phyloP scores from a whole-genome alignment of 1,140 invertebrate species.

The Calephelis nemesis region DNA sequence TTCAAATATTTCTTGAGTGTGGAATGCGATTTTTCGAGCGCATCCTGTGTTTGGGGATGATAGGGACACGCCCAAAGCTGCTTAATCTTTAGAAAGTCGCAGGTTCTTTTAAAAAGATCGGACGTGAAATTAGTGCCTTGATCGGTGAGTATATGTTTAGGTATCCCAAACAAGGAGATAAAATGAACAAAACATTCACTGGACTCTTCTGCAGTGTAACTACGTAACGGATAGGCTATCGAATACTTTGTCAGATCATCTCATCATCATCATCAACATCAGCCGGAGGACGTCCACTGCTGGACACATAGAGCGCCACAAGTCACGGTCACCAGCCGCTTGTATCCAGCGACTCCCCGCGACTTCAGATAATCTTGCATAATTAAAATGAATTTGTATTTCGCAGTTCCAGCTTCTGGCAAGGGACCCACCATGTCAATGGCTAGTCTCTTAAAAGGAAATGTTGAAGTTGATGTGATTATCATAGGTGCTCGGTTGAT shows the following conservation, averaged over 20 bases:
- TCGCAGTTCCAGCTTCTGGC: constrained; percentile 21
- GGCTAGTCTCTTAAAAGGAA: constrained; percentile 26
- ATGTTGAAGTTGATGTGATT: constrained; percentile 32
- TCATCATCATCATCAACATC: too few relatives aligned
- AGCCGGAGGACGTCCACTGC: too few relatives aligned
- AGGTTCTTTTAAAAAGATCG: too few relatives aligned
- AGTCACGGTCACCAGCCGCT: too few relatives aligned
- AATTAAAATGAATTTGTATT: too few relatives aligned
- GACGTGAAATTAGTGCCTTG: too few relatives aligned
- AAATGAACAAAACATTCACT: constrained; percentile 23
- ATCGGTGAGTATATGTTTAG: constrained; percentile 26
- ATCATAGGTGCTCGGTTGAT: constrained; percentile 35
- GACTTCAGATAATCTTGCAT: too few relatives aligned
- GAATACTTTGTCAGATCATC: constrained; percentile 30
- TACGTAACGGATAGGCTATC: constrained; percentile 22
- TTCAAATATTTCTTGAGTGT: constrained; percentile 36
- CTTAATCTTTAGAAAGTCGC: too few relatives aligned
- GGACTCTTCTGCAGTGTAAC: constrained; percentile 20
- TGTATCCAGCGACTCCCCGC: constrained; percentile 25
- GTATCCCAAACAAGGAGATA: constrained; percentile 25
- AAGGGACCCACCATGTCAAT: constrained; percentile 25
- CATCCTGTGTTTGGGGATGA: constrained; percentile 20
- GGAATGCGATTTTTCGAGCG: constrained; percentile 12
- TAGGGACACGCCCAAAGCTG: too few relatives aligned
- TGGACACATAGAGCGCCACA: too few relatives aligned